A percentile compares a stretch with the other conserved stretches of the same genome.
Evolutionary conservation across 2,888 invertebrate genomes (phyloP).

Genomic region (Hypomecis punctinalis): DNA sequence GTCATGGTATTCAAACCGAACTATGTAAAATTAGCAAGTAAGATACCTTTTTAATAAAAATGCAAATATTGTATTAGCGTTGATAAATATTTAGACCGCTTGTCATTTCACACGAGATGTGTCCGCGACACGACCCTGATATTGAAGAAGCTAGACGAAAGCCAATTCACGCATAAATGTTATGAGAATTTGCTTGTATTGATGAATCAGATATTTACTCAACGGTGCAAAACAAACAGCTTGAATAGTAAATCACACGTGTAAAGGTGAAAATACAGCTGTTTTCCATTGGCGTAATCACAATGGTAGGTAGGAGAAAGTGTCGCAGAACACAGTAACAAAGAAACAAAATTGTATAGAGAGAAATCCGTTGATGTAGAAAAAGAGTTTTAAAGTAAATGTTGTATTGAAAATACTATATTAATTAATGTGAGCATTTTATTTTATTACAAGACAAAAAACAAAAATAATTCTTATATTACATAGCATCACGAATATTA

Average conservation of each 20-base stretch:
- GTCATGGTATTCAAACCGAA: background rate
- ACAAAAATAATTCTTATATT: background rate
- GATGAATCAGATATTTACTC: conserved; percentile 11
- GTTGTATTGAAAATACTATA: too few species aligned
- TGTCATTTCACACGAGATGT: conserved; percentile 17
- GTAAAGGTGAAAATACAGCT: conserved; percentile 11
- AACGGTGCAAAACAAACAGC: conserved; percentile 2
- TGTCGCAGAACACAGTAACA: conserved; percentile 12
- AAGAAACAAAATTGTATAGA: conserved; percentile 8
- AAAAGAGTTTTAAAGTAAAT: too few species aligned
- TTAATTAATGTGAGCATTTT: too few species aligned
- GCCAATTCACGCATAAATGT: conserved; percentile 18
- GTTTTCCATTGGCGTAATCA: conserved; percentile 10
- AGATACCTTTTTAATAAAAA: background rate
- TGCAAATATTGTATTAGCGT: conserved; percentile 23
- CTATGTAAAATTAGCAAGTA: background rate
- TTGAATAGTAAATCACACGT: conserved; percentile 7
- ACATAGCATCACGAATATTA: background rate
- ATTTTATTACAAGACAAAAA: background rate
- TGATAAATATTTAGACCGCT: conserved; percentile 28
- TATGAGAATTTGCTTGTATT: conserved; percentile 7
- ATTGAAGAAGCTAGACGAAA: conserved; percentile 22
- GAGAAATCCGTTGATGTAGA: background rate
- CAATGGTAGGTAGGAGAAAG: conserved; percentile 20
- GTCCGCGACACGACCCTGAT: conserved; percentile 23